A percentile compares a stretch with the other conserved stretches of the same genome.
Conservation (phyloP, 2,888 invertebrate species). For the Trachelus stipa region DNA sequence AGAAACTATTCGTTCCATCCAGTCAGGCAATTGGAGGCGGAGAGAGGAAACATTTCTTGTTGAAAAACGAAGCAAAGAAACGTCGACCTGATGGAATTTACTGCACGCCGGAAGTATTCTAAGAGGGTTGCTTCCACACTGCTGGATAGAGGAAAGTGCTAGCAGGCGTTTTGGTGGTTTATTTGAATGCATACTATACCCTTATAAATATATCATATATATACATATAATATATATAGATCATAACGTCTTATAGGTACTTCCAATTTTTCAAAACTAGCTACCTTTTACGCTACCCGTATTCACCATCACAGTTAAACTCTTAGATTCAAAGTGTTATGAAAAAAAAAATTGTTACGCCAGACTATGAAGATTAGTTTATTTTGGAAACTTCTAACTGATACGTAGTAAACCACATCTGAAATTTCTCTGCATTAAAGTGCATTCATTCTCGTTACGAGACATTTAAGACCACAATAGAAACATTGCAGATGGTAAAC, state of each 20-base stretch:
- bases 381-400: background rate
- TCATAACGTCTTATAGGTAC: background rate
- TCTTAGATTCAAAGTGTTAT: too few species aligned
- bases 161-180: conserved; percentile 55
- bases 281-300: too few species aligned
- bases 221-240: background rate
- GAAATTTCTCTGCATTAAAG: background rate
- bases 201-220: conserved; percentile 21
- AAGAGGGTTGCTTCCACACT: conserved; percentile 58
- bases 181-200: conserved; percentile 59
- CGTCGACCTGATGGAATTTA: conserved; percentile 54
- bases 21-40: conserved; percentile 22
- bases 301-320: too few species aligned
- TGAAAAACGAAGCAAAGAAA: conserved; percentile 29
- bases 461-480: background rate
- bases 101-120: conserved; percentile 58
- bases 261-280: background rate
- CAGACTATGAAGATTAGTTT: background rate
- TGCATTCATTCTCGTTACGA: background rate
- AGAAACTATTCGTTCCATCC: conserved; percentile 13
- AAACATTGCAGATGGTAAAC: background rate
- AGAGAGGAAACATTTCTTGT: conserved; percentile 34
- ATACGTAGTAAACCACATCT: background rate
- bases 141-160: conserved; percentile 54
- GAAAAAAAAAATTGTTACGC: background rate